Evolutionary conservation across 2,888 invertebrate genomes (phyloP).

Genomic region (Drosophila rubida): DNA sequence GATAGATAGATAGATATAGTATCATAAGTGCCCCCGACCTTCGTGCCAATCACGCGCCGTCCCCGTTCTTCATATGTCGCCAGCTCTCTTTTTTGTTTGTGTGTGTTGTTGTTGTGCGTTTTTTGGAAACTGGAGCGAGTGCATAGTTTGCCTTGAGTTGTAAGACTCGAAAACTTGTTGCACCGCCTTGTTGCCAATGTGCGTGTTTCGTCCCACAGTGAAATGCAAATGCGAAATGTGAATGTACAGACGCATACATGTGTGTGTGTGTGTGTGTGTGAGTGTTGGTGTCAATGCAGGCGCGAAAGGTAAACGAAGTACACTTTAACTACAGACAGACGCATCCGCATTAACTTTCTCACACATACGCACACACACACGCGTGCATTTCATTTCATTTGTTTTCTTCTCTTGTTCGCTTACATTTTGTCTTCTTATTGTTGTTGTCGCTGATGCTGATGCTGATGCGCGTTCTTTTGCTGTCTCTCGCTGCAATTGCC

Average conservation of each 20-base stretch:
- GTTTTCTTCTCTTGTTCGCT: constrained; percentile 33
- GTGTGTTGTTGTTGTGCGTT: background rate
- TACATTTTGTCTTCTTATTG: constrained; percentile 38
- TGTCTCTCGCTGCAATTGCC: constrained; percentile 44
- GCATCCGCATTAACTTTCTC: constrained; percentile 32
- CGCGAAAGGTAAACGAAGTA: constrained; percentile 6
- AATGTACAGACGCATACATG: constrained; percentile 11
- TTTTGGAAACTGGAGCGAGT: constrained; percentile 34
- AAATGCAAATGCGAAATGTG: constrained; percentile 16
- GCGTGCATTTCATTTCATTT: constrained; percentile 13
- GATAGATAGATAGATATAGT: constrained; percentile 14
- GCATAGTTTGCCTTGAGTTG: constrained; percentile 13
- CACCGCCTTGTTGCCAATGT: background rate
- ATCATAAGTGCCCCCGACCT: constrained; percentile 46
- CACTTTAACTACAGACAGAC: constrained; percentile 1
- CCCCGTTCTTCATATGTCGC: constrained; percentile 16
- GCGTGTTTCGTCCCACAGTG: constrained; percentile 1
- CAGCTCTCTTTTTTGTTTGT: background rate
- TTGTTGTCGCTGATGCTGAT: constrained; percentile 19
- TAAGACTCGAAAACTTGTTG: constrained; percentile 29
- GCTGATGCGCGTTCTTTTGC: constrained; percentile 11
- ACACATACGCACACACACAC: constrained; percentile 3
- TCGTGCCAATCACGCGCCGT: constrained; percentile 52
- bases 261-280: constrained; percentile 3
- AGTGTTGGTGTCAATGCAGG: background rate